Evolutionary conservation across 2,797 vertebrate genomes (phyloP).

Genomic region (Diglossa cyanea): DNA sequence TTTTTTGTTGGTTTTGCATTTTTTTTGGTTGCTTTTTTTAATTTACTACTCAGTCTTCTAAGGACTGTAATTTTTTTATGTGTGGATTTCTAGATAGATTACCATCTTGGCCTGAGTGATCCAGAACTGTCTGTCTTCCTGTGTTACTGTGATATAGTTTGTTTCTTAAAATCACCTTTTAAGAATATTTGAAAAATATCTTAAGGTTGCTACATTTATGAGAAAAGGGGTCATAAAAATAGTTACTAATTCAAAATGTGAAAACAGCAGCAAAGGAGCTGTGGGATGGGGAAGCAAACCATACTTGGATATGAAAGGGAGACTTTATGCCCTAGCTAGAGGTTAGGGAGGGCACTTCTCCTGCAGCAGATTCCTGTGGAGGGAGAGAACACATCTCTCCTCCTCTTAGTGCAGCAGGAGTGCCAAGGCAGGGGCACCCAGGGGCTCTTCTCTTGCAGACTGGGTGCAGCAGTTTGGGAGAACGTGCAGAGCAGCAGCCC

Average conservation of each 20-base stretch:
- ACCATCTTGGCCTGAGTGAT: background rate
- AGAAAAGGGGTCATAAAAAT: background rate
- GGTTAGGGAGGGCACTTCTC: background rate
- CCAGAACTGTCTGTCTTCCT: background rate
- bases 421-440: background rate
- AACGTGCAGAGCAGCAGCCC: background rate
- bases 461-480: fast-evolving
- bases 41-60: background rate
- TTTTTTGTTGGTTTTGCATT: background rate
- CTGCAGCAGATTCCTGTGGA: background rate
- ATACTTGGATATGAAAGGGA: background rate
- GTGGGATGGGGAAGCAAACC: background rate
- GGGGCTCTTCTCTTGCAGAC: background rate
- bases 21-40: background rate
- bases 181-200: background rate
- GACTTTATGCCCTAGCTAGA: background rate
- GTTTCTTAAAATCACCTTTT: background rate
- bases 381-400: background rate
- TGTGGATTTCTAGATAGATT: background rate
- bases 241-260: background rate
- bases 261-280: background rate
- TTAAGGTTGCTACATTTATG: background rate
- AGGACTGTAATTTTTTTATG: background rate
- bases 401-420: background rate
- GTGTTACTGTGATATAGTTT: background rate